Evolutionary conservation across 1,140 invertebrate genomes (phyloP).

Genomic region (Archegozetes longisetosus): DNA sequence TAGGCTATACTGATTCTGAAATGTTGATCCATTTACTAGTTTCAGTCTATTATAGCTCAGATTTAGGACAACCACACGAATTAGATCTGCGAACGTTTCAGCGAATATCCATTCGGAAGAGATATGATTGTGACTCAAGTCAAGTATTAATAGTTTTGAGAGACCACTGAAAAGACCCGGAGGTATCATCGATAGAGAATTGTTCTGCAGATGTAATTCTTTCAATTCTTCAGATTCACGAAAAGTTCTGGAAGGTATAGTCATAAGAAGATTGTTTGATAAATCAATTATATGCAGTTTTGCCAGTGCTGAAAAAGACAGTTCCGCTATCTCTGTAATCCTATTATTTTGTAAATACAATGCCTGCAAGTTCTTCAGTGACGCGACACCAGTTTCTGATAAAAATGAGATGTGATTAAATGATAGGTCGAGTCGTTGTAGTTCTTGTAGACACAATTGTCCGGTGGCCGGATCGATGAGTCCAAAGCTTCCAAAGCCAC

Average conservation of each 20-base stretch:
- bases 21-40: slow-evolving; percentile 59
- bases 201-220: slow-evolving; percentile 71
- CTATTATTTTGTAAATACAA: slow-evolving; percentile 60
- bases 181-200: slow-evolving; percentile 54
- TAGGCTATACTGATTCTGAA: slow-evolving; percentile 58
- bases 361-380: slow-evolving; percentile 50
- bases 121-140: slow-evolving; percentile 69
- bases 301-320: slow-evolving; percentile 47
- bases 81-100: slow-evolving; percentile 66
- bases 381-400: slow-evolving; percentile 54
- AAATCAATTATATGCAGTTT: slow-evolving; percentile 50
- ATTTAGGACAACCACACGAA: slow-evolving; percentile 65
- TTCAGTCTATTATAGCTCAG: slow-evolving; percentile 65
- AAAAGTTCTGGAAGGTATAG: slow-evolving; percentile 65
- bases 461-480: slow-evolving; percentile 36
- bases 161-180: slow-evolving; percentile 59
- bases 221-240: slow-evolving; percentile 56
- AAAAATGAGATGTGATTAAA: slow-evolving; percentile 57
- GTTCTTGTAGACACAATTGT: slow-evolving; percentile 47
- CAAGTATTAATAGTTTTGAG: slow-evolving; percentile 60
- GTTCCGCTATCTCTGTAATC: slow-evolving; percentile 49
- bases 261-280: slow-evolving; percentile 61
- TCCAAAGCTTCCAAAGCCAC: slow-evolving; percentile 50
- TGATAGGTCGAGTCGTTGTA: slow-evolving; percentile 63
- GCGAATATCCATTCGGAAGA: slow-evolving; percentile 59